Evolutionary conservation across 1,140 invertebrate species (phyloP).

Genomic region (Cepaea nemoralis): DNA sequence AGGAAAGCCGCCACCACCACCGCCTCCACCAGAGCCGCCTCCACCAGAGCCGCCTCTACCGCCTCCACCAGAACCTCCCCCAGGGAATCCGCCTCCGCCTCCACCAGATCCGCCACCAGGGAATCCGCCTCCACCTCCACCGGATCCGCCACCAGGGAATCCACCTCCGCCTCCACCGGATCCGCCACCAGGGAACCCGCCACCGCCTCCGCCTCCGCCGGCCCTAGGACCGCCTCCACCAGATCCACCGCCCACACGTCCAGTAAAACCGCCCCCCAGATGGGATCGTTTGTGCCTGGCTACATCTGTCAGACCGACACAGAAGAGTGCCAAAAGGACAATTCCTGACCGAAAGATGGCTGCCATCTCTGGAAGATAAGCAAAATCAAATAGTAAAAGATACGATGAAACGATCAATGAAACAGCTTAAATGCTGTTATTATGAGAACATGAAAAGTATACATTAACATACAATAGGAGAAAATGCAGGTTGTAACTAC

Average conservation of each 20-base stretch:
- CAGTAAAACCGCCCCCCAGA: neutral
- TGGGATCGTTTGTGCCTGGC: neutral
- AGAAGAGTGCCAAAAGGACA: neutral
- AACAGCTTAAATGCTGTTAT: no score
- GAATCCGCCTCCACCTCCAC: slow-evolving; percentile 2
- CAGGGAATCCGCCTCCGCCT: slow-evolving; percentile 1
- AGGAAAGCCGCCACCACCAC: neutral
- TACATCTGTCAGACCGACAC: neutral
- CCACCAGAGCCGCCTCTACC: neutral
- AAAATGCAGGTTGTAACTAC: no score
- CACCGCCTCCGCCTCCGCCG: neutral
- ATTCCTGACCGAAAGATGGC: neutral
- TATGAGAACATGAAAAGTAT: no score
- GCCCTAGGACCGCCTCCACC: no score
- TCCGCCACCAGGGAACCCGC: neutral
- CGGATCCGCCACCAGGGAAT: neutral
- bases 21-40: neutral
- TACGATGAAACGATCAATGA: no score
- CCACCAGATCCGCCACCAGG: neutral
- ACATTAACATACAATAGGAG: no score
- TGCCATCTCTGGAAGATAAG: neutral
- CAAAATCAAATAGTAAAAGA: no score
- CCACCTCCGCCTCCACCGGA: neutral
- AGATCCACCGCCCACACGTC: neutral
- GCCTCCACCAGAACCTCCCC: neutral